Conservation (phyloP, 2,888 invertebrate genomes). For the Germaria angustata region DNA sequence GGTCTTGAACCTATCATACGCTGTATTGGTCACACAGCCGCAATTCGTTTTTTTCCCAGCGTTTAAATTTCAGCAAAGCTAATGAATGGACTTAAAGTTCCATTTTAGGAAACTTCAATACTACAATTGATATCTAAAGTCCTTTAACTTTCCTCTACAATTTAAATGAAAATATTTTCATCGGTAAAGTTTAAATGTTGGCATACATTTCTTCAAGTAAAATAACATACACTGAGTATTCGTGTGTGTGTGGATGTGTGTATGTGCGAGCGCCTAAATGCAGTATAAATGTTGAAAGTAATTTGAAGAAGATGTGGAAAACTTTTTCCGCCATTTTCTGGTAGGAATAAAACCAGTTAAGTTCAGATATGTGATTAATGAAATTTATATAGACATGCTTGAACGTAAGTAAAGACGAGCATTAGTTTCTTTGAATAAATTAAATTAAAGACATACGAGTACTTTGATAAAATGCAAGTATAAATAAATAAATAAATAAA, state of each 20-base stretch:
- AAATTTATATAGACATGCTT: conserved; percentile 4
- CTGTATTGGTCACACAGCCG: too few species aligned
- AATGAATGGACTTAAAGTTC: too few species aligned
- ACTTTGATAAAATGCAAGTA: conserved; percentile 28
- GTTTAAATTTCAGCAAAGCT: too few species aligned
- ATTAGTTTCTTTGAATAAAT: too few species aligned
- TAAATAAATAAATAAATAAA: conserved; percentile 27
- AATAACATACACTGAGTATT: background rate
- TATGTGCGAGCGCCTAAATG: conserved; percentile 20
- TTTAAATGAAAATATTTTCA: conserved; percentile 8
- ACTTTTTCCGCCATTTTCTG: conserved; percentile 28
- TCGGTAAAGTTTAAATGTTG: conserved; percentile 39
- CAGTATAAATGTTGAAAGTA: conserved; percentile 49
- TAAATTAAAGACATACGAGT: too few species aligned
- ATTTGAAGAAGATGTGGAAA: conserved; percentile 30
- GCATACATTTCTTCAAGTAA: background rate
- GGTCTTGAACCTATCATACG: too few species aligned
- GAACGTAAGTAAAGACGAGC: conserved; percentile 14
- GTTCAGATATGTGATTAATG: conserved; percentile 48
- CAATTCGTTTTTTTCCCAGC: too few species aligned
- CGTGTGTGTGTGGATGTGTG: background rate
- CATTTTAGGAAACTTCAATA: too few species aligned
- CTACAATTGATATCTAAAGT: too few species aligned
- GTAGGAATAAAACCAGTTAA: background rate
- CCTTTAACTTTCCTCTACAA: conserved; percentile 16